Base-by-base conservation (phyloP, 1,140 invertebrate species). In the Prorops nasuta region DNA sequence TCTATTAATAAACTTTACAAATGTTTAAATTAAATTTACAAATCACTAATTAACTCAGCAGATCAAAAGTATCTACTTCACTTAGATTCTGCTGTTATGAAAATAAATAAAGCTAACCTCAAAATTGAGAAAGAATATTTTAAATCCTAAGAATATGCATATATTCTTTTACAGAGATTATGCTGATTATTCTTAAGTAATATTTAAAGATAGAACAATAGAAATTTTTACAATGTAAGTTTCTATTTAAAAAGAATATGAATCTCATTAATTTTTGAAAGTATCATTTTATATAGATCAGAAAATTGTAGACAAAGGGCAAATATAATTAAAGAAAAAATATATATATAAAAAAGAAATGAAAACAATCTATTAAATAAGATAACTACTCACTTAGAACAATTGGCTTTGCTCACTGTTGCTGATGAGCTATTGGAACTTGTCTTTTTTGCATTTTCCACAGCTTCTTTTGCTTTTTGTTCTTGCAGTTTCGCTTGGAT, bases 401-500 rank as follows among this genome's bases (percentile, higher is more conserved):
- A 31, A 49, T 59, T 67, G 37, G 49, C 41, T 63, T 71, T 69
- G 45, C 57, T 64, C 22, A 40, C 35, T 36, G 62, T 50, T 42
- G 63, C 32, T 20, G 62, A 60, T 3, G 66, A 60, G 51, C 43
- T 44, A 66, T 28, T 28, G 10, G 4, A 6, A 28, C 24, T 28
- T 10, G 67, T 55, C 44, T 75, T 79, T 61, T 79, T 81, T 14
- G 75, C 70, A 54, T 69, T 67, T 62, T 83, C 77, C 22, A 78
- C 76, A 16, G 79, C 79, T 49, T 82, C 80, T 74, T 84, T 80
- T 14, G 77, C 78, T 59, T 81, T 82, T 48, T 82, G 78, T 43
- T 84, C 81, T 54, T 80, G 72, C 56, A 85, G 69, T 62, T 85
- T 86, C 15, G 83, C 82, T 59, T 86, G 80, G 54, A 89, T 88